phyloP scores from a whole-genome alignment of 1,140 invertebrate genomes.

The Drosophila trapezifrons region DNA sequence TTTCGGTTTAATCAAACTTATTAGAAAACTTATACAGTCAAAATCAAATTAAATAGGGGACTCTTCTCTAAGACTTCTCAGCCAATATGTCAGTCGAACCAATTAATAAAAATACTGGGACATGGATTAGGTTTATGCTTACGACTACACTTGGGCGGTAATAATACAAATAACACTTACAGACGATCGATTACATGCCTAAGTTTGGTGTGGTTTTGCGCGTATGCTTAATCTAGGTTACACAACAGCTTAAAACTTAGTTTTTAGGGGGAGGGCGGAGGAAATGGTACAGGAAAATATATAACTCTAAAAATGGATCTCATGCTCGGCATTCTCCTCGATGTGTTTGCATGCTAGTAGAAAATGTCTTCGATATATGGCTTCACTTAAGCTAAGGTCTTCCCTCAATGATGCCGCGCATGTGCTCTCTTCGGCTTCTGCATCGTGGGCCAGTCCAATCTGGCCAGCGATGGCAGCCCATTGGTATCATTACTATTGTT shows the following conservation, averaged over 20 bases:
- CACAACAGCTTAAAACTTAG: conserved; percentile 47
- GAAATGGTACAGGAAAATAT: conserved; percentile 39
- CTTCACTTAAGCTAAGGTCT: background rate
- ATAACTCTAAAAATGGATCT: conserved; percentile 37
- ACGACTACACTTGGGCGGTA: conserved; percentile 40
- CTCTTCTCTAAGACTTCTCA: conserved; percentile 9
- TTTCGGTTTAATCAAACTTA: conserved; percentile 55
- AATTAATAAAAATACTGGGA: conserved; percentile 51
- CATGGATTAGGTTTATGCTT: conserved; percentile 40
- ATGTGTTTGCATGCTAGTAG: no score
- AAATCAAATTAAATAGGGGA: conserved; percentile 18
- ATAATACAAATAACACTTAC: conserved; percentile 60
- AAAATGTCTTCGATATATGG: conserved; percentile 46
- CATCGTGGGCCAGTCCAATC: conserved; percentile 50
- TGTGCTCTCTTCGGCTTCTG: conserved; percentile 53
- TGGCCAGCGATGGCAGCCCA: conserved; percentile 40
- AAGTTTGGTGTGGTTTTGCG: conserved; percentile 39
- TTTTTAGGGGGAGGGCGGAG: background rate
- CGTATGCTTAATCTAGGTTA: conserved; percentile 39
- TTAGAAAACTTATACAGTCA: conserved; percentile 32
- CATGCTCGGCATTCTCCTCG: conserved; percentile 3
- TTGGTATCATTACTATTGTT: conserved; percentile 30
- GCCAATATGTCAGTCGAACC: conserved; percentile 11
- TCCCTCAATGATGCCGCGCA: conserved; percentile 41
- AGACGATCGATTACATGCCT: conserved; percentile 45